Conservation (phyloP, 2,113 vertebrate genomes). For the Otus sunia region DNA sequence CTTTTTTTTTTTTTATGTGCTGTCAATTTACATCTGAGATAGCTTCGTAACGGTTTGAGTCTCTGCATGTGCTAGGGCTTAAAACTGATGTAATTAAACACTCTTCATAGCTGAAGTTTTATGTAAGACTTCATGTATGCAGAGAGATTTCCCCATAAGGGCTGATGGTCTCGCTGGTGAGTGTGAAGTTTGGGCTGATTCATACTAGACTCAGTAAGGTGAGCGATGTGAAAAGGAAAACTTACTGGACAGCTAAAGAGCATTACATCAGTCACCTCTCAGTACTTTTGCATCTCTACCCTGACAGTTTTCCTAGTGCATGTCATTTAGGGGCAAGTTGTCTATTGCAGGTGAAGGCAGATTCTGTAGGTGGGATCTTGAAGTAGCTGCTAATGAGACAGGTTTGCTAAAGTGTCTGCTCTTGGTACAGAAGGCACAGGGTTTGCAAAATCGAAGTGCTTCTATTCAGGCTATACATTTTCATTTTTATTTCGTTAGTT, state of each 20-base stretch:
- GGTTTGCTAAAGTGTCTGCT: background rate
- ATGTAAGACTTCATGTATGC: background rate
- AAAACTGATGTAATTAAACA: background rate
- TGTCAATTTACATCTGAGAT: background rate
- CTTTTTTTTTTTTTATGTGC: background rate
- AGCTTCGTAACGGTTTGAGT: background rate
- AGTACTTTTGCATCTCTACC: background rate
- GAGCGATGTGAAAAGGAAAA: background rate
- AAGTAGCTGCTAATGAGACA: background rate
- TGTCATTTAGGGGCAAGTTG: background rate
- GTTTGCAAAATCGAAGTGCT: background rate
- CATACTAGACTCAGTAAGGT: background rate
- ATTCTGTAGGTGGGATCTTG: background rate
- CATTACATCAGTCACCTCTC: background rate
- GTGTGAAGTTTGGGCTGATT: background rate
- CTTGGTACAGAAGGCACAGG: background rate
- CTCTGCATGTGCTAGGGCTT: background rate
- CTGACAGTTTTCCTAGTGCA: fast-evolving
- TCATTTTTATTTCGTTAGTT: background rate
- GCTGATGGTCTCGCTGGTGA: background rate
- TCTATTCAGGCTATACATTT: background rate
- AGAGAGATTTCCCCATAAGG: background rate
- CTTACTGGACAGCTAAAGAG: background rate
- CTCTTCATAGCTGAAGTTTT: background rate
- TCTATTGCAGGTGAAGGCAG: background rate